Base-by-base conservation (phyloP, 2,888 invertebrate species). In the Adelphocoris suturalis region DNA sequence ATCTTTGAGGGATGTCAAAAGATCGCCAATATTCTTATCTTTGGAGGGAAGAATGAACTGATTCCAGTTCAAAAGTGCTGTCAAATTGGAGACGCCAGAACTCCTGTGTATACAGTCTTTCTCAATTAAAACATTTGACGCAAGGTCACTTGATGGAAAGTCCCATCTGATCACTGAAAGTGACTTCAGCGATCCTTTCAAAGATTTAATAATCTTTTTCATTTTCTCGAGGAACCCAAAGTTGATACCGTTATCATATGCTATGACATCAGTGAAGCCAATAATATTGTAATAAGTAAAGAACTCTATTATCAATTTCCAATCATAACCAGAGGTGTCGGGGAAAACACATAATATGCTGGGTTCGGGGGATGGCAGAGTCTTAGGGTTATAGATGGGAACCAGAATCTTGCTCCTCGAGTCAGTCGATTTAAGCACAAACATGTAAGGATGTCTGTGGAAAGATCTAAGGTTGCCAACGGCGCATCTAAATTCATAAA, bases 201-300 rank as follows among this genome's bases (percentile, higher is more conserved):
- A 16, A 12, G 47, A 23, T 13, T 48, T 46, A 23, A 89, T 23
- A 14, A 68, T 13, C 11, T 82, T 23, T 46, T 68, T 84, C 27
- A 89, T 47, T 84, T 84, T 75, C 68, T 89, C 68, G 4, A 89
- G 75, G 23, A 89, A 84, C 5, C 84, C 52, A n/a, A 27, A 48
- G n/a, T 89, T 82, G 52, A 89, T 75, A 19, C 89, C 89, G 28
- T 23, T 84, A 47, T 89, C 89, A 28, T 89, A 89, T 9, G 52
- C 48, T n/a, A 89, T 81, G 12, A 89, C 23, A 48, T 89, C 89
- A 16, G 84, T 89, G 28, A 89, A 61, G 19, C 89, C 89, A 16
- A 84, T 84, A 0, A 89, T 28, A 12, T 84, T n/a, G 75, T 89
- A 68, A 48, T 68, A 89, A 9, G 47, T 19, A 4, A 89, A 47